A percentile compares a stretch with the other conserved stretches of the same genome.
phyloP scores from a whole-genome alignment of 2,797 vertebrate species.

The Neostethus bicornis region DNA sequence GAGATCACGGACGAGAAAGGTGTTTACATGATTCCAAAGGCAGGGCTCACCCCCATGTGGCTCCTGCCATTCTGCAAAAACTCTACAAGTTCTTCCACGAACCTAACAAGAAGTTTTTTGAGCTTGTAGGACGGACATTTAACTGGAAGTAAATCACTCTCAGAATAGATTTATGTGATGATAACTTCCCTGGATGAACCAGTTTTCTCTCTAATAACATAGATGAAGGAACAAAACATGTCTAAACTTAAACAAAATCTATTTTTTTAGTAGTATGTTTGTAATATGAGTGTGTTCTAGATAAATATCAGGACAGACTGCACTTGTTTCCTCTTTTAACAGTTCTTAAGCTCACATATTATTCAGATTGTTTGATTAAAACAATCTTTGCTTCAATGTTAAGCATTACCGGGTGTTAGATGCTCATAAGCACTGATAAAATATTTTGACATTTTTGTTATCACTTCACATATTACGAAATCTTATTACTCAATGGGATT shows the following conservation, averaged over 20 bases:
- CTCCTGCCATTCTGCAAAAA: slow-evolving; percentile 84
- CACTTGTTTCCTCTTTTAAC: slow-evolving; percentile 28
- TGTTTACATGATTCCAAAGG: slow-evolving; percentile 97
- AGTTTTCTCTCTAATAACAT: slow-evolving; percentile 42
- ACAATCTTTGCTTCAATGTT: slow-evolving; percentile 42
- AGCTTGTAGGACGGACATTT: slow-evolving; percentile 92
- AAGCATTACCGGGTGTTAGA: slow-evolving; percentile 37
- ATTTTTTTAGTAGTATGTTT: slow-evolving; percentile 87
- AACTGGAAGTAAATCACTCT: slow-evolving; percentile 85
- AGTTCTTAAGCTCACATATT: slow-evolving; percentile 11
- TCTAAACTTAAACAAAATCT: slow-evolving; percentile 86
- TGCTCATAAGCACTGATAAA: slow-evolving; percentile 38
- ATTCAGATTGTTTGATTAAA: slow-evolving; percentile 20
- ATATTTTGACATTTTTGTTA: slow-evolving; percentile 25
- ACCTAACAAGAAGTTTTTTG: slow-evolving; percentile 93
- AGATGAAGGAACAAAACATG: slow-evolving; percentile 48
- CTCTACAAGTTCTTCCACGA: slow-evolving; percentile 90
- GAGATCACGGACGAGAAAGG: slow-evolving; percentile 88
- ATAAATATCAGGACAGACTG: slow-evolving; percentile 49
- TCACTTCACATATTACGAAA: slow-evolving; percentile 23
- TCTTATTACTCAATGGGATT: slow-evolving; percentile 33
- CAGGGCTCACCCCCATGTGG: slow-evolving; percentile 88
- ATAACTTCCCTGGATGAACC: slow-evolving; percentile 44
- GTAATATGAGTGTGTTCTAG: slow-evolving; percentile 37
- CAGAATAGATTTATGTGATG: slow-evolving; percentile 5